Evolutionary conservation across 2,113 vertebrate species (phyloP).

Genomic region (Aptenodytes forsteri): DNA sequence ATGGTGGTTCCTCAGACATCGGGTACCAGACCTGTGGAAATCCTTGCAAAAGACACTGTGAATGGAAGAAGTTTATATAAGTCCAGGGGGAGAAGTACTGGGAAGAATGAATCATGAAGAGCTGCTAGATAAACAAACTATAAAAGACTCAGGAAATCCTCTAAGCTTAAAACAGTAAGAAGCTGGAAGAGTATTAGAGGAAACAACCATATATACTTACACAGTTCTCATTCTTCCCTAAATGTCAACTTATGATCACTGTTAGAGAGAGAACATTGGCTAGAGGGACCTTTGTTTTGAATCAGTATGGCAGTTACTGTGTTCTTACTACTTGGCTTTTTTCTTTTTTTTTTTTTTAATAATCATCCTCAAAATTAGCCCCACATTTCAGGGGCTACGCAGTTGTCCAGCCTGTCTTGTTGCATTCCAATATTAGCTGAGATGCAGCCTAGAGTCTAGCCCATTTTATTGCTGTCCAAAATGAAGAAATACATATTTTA

Average conservation of each 20-base stretch:
- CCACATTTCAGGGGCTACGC: neutral
- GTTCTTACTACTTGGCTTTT: neutral
- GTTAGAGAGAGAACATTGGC: neutral
- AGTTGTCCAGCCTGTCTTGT: neutral
- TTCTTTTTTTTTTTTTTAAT: neutral
- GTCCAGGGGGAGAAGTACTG: neutral
- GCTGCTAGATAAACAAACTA: neutral
- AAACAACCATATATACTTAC: neutral
- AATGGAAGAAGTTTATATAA: neutral
- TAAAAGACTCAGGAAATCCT: neutral
- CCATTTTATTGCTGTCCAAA: neutral
- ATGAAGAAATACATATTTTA: conserved; percentile 6
- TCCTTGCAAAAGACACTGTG: neutral
- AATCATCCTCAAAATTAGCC: neutral
- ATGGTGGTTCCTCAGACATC: neutral
- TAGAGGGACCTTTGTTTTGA: neutral
- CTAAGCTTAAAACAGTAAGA: neutral
- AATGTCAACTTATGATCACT: neutral
- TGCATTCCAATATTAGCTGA: neutral
- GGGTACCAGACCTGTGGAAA: neutral
- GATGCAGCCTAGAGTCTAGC: neutral
- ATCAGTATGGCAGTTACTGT: neutral
- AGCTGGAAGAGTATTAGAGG: neutral
- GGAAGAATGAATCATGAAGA: neutral
- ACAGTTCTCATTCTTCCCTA: neutral